Conservation (phyloP, 2,888 invertebrate species). For the Tupiocoris notatus region DNA sequence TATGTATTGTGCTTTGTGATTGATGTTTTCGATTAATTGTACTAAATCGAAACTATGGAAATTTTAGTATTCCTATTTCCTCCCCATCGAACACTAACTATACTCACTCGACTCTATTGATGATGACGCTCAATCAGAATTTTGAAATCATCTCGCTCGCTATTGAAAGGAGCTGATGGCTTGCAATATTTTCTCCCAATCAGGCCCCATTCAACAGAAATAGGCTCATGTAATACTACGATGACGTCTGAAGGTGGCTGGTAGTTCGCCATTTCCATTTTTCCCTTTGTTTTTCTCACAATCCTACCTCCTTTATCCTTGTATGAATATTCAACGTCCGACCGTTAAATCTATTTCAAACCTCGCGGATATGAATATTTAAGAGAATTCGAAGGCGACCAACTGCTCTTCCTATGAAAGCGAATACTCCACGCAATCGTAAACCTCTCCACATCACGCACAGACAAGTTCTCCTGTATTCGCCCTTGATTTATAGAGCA, state of each 20-base stretch:
- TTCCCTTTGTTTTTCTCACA: not conserved
- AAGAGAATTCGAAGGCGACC: not conserved
- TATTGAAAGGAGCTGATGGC: too few species aligned
- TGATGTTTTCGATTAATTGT: too few species aligned
- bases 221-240: not conserved
- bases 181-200: not conserved
- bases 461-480: not conserved
- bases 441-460: not conserved
- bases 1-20: too few species aligned
- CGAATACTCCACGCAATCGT: not conserved
- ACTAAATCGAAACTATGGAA: too few species aligned
- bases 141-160: too few species aligned
- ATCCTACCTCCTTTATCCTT: not conserved
- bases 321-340: not conserved
- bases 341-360: not conserved
- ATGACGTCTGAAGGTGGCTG: not conserved
- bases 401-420: not conserved
- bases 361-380: not conserved
- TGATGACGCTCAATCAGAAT: too few species aligned
- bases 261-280: not conserved
- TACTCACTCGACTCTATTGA: too few species aligned
- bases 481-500: not conserved
- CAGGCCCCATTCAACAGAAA: not conserved
- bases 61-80: too few species aligned
- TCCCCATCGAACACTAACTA: too few species aligned